Percentiles rank a stretch among this genome's conserved stretches.
Evolutionary conservation across 2,888 invertebrate species (phyloP).

Genomic region (Tetragonula carbonaria): DNA sequence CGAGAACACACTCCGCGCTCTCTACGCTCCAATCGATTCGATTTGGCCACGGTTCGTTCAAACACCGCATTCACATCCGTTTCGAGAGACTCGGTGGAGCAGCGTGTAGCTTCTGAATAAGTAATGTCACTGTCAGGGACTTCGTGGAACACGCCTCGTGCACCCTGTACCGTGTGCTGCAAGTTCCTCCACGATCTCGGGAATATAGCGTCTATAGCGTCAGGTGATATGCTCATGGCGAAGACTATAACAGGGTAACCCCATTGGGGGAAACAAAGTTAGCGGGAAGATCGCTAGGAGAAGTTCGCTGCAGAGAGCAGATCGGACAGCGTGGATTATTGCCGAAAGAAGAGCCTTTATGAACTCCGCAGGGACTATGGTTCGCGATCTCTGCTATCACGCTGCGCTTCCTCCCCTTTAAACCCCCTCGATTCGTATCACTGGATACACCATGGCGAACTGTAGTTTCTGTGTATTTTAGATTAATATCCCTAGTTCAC

Average conservation of each 20-base stretch:
- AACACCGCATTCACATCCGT: background rate
- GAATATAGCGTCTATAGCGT: background rate
- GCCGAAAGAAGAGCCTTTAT: conserved; percentile 1
- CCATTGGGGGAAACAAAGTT: conserved; percentile 16
- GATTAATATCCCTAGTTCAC: too few relatives aligned
- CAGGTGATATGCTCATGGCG: background rate
- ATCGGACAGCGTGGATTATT: background rate
- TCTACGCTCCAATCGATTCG: background rate
- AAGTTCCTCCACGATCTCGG: background rate
- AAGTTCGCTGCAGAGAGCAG: background rate
- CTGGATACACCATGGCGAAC: background rate
- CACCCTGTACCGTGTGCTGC: too few relatives aligned
- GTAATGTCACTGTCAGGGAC: conserved; percentile 2
- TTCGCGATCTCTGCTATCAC: background rate
- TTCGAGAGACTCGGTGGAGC: background rate
- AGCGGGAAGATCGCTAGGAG: conserved; percentile 7
- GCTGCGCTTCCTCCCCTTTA: background rate
- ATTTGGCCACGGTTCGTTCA: background rate
- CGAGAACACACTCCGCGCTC: background rate
- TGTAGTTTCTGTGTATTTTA: too few relatives aligned
- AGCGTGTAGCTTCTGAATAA: conserved; percentile 15
- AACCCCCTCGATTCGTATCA: background rate
- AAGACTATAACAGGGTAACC: background rate
- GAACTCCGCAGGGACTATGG: background rate
- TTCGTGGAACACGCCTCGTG: background rate